Evolutionary conservation across 2,797 vertebrate species (phyloP).

Genomic region (Moxostoma hubbsi): DNA sequence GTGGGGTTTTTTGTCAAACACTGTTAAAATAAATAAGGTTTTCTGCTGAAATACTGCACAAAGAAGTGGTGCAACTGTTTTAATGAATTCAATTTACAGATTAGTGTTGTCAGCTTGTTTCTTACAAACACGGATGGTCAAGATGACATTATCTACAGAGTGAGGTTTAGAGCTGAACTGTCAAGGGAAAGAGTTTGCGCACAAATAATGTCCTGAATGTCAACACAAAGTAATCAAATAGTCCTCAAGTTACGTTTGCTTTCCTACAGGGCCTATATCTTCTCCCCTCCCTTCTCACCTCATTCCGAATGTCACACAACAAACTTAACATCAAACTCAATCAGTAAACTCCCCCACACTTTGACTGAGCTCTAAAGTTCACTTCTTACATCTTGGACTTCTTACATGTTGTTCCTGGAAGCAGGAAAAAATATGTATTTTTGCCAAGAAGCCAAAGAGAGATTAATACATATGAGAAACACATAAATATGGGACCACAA

Average conservation of each 20-base stretch:
- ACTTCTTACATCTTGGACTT: conserved; percentile 8
- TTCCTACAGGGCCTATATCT: background rate
- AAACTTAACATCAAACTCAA: conserved; percentile 26
- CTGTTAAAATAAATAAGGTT: too few relatives aligned
- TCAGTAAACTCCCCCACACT: conserved; percentile 9
- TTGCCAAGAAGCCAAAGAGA: conserved; percentile 7
- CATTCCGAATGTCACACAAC: conserved; percentile 12
- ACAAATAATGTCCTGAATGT: conserved; percentile 12
- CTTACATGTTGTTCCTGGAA: background rate
- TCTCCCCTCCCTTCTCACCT: background rate
- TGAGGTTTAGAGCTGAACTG: conserved; percentile 12
- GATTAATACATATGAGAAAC: background rate
- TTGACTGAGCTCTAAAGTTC: conserved; percentile 3
- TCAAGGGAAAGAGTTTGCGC: conserved; percentile 1
- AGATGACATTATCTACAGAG: background rate
- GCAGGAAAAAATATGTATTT: background rate
- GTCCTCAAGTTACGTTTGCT: conserved; percentile 53
- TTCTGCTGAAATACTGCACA: too few relatives aligned
- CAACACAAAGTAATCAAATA: conserved; percentile 23
- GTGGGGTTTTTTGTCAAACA: too few relatives aligned
- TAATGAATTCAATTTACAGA: too few relatives aligned
- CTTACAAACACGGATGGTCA: background rate
- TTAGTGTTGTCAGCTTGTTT: conserved; percentile 9
- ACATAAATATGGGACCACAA: background rate
- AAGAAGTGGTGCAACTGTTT: too few relatives aligned